Conservation (phyloP, 2,888 invertebrate genomes). For the Parasteatoda lunata region DNA sequence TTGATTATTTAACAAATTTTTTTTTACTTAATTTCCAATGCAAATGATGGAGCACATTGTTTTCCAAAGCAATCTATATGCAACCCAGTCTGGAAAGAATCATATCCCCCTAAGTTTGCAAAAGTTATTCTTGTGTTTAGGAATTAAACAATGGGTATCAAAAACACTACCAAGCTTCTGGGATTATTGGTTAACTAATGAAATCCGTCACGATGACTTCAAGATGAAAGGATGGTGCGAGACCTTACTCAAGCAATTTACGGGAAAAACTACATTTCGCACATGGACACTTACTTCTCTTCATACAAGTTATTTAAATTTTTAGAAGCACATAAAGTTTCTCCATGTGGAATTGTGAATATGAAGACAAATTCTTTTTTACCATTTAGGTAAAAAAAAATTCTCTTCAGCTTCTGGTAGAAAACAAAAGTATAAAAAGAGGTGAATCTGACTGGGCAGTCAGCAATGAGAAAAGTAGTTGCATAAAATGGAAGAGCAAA, state of each 20-base stretch:
- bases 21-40: neutral
- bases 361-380: neutral
- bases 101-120: neutral
- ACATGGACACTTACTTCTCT: conserved; percentile 12
- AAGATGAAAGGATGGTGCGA: conserved; percentile 4
- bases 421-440: neutral
- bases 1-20: no score
- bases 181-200: neutral
- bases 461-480: neutral
- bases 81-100: neutral
- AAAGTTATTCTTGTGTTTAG: neutral
- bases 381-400: no score
- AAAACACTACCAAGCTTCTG: neutral
- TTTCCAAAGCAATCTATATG: conserved; percentile 5
- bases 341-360: neutral
- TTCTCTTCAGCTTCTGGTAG: neutral
- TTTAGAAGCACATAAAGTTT: neutral
- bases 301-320: neutral
- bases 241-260: neutral
- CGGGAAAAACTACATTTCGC: conserved; percentile 3
- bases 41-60: neutral
- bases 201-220: neutral
- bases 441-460: conserved; percentile 11
- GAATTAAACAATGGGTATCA: neutral
- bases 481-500: conserved; percentile 23